Conservation (phyloP, 64 coral and sea anemone genomes). For the Stichodactyla mertensii region DNA sequence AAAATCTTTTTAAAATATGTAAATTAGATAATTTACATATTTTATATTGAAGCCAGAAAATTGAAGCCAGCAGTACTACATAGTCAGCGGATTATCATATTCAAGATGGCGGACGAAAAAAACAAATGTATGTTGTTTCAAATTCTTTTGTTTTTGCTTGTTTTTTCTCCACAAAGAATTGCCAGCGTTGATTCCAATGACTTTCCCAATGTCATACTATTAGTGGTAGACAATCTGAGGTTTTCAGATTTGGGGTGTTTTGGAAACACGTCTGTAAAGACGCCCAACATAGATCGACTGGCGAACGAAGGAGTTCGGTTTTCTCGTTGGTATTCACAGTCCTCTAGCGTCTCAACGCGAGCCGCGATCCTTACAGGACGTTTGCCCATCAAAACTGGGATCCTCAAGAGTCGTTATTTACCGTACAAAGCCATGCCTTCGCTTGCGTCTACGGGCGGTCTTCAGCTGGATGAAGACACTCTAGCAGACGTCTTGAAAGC, state of each 20-base stretch:
- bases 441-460: slow-evolving; percentile 74
- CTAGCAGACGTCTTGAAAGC: slow-evolving; percentile 64
- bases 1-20: too few relatives aligned
- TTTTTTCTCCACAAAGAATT: neutral
- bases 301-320: slow-evolving; percentile 44
- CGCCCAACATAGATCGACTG: slow-evolving; percentile 66
- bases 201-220: slow-evolving; percentile 63
- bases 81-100: slow-evolving; percentile 32
- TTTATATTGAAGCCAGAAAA: too few relatives aligned
- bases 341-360: slow-evolving; percentile 54
- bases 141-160: slow-evolving; percentile 11
- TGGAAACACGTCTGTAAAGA: slow-evolving; percentile 28
- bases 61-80: neutral
- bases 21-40: too few relatives aligned
- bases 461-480: slow-evolving; percentile 45
- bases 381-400: slow-evolving; percentile 83
- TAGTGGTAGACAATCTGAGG: slow-evolving; percentile 61
- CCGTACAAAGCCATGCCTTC: slow-evolving; percentile 76
- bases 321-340: slow-evolving; percentile 72
- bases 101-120: slow-evolving; percentile 37
- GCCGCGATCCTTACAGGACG: slow-evolving; percentile 81
- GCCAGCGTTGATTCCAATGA: neutral
- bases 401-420: slow-evolving; percentile 80
- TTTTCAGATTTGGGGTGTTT: slow-evolving; percentile 60
- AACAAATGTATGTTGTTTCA: neutral